A percentile compares a stretch with the other conserved stretches of the same genome.
These are phyloP conservation scores for Garra rufa DNA, from an alignment of 2,113 vertebrate species.

Conservation along the genomic window DNA sequence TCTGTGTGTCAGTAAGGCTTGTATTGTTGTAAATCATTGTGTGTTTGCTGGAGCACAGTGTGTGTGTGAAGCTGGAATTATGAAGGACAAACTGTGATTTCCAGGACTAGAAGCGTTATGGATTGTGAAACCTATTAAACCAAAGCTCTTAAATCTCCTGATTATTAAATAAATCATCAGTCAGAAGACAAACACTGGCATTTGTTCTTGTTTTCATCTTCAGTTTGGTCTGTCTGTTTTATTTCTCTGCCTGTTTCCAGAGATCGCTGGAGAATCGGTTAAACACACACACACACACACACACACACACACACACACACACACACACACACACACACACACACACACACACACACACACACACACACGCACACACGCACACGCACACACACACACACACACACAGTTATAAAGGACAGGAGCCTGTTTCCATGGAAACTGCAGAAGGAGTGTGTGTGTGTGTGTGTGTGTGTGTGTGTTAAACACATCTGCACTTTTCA, in stretches of 20 bases:
- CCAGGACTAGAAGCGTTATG: neutral
- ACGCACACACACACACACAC: slow-evolving; percentile 1
- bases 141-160: neutral
- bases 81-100: neutral
- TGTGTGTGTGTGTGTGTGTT: neutral
- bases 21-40: too few species aligned
- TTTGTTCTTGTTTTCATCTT: neutral
- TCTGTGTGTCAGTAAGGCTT: too few species aligned
- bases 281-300: slow-evolving; percentile 16
- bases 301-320: slow-evolving; percentile 9
- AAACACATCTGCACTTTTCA: slow-evolving; percentile 17
- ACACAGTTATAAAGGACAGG: neutral
- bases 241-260: slow-evolving; percentile 23
- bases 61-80: neutral
- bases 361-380: neutral
- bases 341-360: neutral
- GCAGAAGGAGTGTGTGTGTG: slow-evolving; percentile 4
- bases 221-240: neutral
- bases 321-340: too few species aligned
- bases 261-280: slow-evolving; percentile 25
- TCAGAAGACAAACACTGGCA: neutral
- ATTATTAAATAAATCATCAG: too few species aligned
- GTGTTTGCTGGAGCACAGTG: too few species aligned
- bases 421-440: slow-evolving; percentile 58
- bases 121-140: neutral